These are phyloP conservation scores for Patiria miniata DNA, from an alignment of 35 echinoderm and acorn worm genomes.

Conservation along the genomic window DNA sequence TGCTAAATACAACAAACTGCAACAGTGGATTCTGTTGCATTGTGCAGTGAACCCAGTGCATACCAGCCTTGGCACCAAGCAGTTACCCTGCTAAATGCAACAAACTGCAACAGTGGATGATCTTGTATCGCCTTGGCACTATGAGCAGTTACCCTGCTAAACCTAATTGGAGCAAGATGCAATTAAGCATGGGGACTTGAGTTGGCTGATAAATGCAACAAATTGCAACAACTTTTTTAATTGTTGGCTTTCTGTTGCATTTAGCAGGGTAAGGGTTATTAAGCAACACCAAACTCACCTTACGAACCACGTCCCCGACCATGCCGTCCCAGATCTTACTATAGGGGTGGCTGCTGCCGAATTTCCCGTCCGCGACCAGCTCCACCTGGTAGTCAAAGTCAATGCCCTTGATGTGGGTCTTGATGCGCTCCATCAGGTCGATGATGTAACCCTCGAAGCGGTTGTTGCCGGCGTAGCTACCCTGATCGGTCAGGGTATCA, in stretches of 20 bases:
- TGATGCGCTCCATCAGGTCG: slow-evolving; percentile 75
- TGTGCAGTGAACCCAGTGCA: too few relatives aligned
- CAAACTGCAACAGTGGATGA: too few relatives aligned
- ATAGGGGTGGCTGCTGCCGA: slow-evolving; percentile 67
- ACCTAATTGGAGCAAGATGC: not conserved
- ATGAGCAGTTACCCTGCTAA: too few relatives aligned
- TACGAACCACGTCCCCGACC: slow-evolving; percentile 89
- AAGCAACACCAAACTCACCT: slow-evolving; percentile 53
- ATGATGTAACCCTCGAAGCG: slow-evolving; percentile 94
- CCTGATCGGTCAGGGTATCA: not conserved
- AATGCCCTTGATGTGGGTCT: slow-evolving; percentile 69
- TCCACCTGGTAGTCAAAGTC: slow-evolving; percentile 94
- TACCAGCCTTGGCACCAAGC: too few relatives aligned
- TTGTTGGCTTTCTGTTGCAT: not conserved
- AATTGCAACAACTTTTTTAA: not conserved
- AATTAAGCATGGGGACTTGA: not conserved
- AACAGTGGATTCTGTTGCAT: too few relatives aligned
- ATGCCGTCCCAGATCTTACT: slow-evolving; percentile 88
- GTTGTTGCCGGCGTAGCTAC: slow-evolving; percentile 74
- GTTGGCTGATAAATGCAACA: not conserved
- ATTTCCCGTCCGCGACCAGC: slow-evolving; percentile 75
- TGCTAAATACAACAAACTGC: too few relatives aligned
- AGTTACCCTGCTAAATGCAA: too few relatives aligned
- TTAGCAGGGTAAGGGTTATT: not conserved
- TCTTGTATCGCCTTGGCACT: too few relatives aligned